Conservation (phyloP, 2,797 vertebrate species). For the Nannoperca australis region DNA sequence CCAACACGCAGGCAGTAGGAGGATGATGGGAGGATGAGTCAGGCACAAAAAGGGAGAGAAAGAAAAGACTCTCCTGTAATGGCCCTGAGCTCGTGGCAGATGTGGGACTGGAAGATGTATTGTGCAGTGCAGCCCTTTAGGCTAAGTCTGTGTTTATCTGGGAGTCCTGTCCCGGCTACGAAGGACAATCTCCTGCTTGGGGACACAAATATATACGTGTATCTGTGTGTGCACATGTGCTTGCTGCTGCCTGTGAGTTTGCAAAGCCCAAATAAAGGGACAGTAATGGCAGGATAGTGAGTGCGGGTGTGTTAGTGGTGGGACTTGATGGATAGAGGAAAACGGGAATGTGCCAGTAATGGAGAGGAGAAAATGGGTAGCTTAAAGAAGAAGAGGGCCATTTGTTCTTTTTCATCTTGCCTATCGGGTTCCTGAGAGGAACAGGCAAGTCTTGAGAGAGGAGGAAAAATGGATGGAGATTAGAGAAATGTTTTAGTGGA, state of each 20-base stretch:
- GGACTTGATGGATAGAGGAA: slow-evolving; percentile 43
- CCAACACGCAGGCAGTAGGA: slow-evolving; percentile 40
- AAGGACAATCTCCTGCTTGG: slow-evolving; percentile 27
- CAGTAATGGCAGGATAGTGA: slow-evolving; percentile 31
- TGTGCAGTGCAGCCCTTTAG: slow-evolving; percentile 38
- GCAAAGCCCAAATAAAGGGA: slow-evolving; percentile 33
- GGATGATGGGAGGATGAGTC: slow-evolving; percentile 70
- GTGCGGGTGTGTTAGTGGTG: slow-evolving; percentile 34
- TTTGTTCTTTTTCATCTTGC: slow-evolving; percentile 29
- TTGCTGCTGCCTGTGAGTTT: slow-evolving; percentile 31
- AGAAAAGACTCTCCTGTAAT: slow-evolving; percentile 26
- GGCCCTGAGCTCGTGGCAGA: slow-evolving; percentile 50
- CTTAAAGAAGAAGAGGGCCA: slow-evolving; percentile 22
- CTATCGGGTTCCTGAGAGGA: slow-evolving; percentile 30
- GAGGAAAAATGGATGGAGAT: slow-evolving; percentile 47
- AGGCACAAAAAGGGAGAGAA: slow-evolving; percentile 46
- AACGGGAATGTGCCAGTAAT: slow-evolving; percentile 31
- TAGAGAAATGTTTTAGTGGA: slow-evolving; percentile 48
- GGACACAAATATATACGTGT: slow-evolving; percentile 36
- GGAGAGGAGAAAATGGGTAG: slow-evolving; percentile 43
- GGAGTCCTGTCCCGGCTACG: slow-evolving; percentile 22
- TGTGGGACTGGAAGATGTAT: slow-evolving; percentile 36
- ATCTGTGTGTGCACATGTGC: slow-evolving; percentile 25
- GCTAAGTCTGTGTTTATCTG: slow-evolving; percentile 50
- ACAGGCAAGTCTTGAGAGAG: slow-evolving; percentile 13